Conservation (phyloP, 2,797 vertebrate species). For the Schizopygopsis malacanthus region DNA sequence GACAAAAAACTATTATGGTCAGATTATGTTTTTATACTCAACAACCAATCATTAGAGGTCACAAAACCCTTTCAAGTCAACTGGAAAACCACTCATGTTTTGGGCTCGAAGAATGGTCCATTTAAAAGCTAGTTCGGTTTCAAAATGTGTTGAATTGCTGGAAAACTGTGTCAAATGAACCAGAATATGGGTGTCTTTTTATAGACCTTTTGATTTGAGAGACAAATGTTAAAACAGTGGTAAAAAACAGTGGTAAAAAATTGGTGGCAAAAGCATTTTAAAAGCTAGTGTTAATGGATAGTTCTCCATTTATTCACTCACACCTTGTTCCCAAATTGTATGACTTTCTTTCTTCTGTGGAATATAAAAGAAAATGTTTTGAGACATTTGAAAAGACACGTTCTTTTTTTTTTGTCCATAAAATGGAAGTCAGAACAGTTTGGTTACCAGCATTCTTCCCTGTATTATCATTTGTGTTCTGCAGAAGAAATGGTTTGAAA, state of each 20-base stretch:
- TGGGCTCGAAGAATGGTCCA: not conserved
- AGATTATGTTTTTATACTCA: conserved; percentile 26
- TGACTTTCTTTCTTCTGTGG: not conserved
- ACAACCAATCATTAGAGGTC: conserved; percentile 13
- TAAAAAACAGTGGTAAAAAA: not conserved
- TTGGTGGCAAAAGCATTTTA: not conserved
- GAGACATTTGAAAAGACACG: no score
- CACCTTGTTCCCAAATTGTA: not conserved
- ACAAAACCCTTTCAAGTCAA: not conserved
- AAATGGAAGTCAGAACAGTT: no score
- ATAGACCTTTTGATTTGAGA: no score
- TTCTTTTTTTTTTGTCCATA: no score
- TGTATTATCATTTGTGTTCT: not conserved
- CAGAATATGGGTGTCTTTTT: not conserved
- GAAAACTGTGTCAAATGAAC: not conserved
- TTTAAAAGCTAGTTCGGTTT: not conserved
- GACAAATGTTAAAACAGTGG: no score
- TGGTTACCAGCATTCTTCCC: not conserved
- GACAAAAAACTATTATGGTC: conserved; percentile 32
- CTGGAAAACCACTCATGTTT: not conserved
- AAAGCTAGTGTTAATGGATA: not conserved
- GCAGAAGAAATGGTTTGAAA: not conserved
- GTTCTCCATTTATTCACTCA: not conserved
- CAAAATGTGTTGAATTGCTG: not conserved
- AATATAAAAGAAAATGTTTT: not conserved